These are phyloP conservation scores for Pimephales promelas DNA, from an alignment of 2,113 vertebrate species.

Conservation along the genomic window DNA sequence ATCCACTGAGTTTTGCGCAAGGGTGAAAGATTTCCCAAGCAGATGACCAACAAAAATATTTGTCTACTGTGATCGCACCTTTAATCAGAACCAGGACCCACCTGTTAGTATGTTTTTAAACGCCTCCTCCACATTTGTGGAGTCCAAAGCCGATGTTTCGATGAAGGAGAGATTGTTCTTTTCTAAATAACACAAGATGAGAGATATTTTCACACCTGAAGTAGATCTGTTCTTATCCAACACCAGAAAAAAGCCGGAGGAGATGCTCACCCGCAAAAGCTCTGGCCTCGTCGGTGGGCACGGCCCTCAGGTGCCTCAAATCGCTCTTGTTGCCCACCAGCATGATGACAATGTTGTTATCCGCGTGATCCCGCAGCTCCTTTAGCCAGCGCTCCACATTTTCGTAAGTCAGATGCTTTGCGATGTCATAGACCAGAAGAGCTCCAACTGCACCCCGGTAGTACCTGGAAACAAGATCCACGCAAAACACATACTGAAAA, in stretches of 20 bases:
- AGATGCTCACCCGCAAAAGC: constrained; percentile 85
- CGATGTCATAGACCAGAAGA: constrained; percentile 93
- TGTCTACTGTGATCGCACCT: neutral
- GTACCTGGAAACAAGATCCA: constrained; percentile 75
- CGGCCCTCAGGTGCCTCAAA: constrained; percentile 89
- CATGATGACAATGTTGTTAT: constrained; percentile 98
- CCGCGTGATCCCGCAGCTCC: constrained; percentile 94
- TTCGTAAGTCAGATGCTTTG: constrained; percentile 95
- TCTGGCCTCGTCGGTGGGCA: constrained; percentile 92
- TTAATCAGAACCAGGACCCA: constrained; percentile 54
- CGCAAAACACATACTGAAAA: neutral
- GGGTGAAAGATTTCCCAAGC: neutral
- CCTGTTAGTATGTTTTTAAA: constrained; percentile 98
- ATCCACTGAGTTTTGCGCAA: neutral
- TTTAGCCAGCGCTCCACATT: constrained; percentile 97
- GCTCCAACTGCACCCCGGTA: constrained; percentile 92
- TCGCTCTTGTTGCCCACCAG: constrained; percentile 97
- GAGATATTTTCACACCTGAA: rapidly evolving
- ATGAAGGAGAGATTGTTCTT: constrained; percentile 98
- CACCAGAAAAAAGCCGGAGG: neutral
- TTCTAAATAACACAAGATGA: constrained; percentile 74
- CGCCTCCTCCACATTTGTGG: constrained; percentile 96
- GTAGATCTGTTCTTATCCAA: rapidly evolving
- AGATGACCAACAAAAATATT: no score
- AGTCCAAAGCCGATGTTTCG: constrained; percentile 96